phyloP scores from a whole-genome alignment of 2,888 invertebrate species.

The Rhorus exstirpatorius region DNA sequence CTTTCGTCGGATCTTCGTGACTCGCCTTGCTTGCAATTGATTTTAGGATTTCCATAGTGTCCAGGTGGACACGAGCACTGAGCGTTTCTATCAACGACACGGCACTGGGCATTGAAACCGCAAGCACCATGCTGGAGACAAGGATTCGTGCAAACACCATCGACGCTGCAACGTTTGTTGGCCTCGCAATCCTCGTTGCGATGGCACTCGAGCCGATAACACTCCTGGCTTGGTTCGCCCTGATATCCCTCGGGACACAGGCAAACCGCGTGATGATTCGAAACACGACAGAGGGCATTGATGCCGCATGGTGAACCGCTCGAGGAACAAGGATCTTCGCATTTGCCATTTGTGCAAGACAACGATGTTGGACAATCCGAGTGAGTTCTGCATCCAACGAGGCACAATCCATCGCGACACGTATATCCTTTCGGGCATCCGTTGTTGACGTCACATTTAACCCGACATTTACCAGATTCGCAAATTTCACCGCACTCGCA shows the following conservation, averaged over 20 bases:
- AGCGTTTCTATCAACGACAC: slow-evolving; percentile 91
- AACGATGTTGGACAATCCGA: slow-evolving; percentile 93
- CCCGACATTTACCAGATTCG: slow-evolving; percentile 90
- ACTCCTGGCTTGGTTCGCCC: slow-evolving; percentile 92
- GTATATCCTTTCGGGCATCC: slow-evolving; percentile 92
- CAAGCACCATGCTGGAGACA: slow-evolving; percentile 92
- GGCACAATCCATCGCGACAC: slow-evolving; percentile 91
- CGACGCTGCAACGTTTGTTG: slow-evolving; percentile 91
- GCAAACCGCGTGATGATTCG: slow-evolving; percentile 94
- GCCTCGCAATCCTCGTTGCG: slow-evolving; percentile 92
- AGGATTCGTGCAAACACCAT: slow-evolving; percentile 93
- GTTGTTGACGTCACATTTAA: slow-evolving; percentile 90
- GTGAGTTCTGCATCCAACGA: slow-evolving; percentile 93
- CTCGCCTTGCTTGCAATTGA: slow-evolving; percentile 89
- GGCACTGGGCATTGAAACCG: slow-evolving; percentile 94
- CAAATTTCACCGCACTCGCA: slow-evolving; percentile 95
- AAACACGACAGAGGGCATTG: slow-evolving; percentile 92
- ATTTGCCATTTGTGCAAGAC: slow-evolving; percentile 91
- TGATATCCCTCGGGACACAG: slow-evolving; percentile 95
- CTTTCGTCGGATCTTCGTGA: background rate
- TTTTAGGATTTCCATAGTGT: slow-evolving; percentile 90
- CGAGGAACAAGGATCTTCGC: slow-evolving; percentile 90
- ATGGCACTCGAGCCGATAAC: slow-evolving; percentile 92
- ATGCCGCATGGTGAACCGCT: slow-evolving; percentile 91
- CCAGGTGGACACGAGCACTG: slow-evolving; percentile 93